Base-by-base conservation (phyloP, 2,113 vertebrate species). In the Osmerus mordax region DNA sequence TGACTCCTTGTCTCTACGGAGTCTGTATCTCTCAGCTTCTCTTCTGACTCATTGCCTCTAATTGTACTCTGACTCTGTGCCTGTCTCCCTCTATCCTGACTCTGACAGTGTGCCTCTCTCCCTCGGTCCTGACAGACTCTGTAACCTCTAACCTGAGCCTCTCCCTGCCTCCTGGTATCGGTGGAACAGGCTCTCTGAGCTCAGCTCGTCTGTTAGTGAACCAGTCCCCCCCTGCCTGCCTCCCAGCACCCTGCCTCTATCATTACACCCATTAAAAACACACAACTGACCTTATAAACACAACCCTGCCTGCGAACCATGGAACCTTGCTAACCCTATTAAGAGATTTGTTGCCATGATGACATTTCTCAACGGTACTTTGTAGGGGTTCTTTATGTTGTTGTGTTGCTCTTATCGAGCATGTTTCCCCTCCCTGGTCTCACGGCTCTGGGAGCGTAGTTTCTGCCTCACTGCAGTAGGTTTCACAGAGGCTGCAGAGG, bases 201-300 rank as follows among this genome's bases (percentile, higher is more conserved):
- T 68, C 62, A 66, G 62, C 65, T 68, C 41, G 36, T 83, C 78
- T 84, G 85, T 89, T 74, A 86, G 84, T 58, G 29, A 61, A 19
- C 70, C 81, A 86, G 76, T 32, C 71, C 79, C 56, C 56, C 52
- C 9, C 41, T 12, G 41, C 41, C 9, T 47, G 59, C 52, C 69
- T 73, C 53, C 65, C 72, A 68, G 62, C 73, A 75, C 78, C 86
- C 77, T 83, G 58, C 67, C 80, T 82, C 66, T 73, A 56, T 78
- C 77, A 80, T 76, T 80, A 84, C 77, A 77, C 54, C 69, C 62
- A 65, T 78, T 89, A 80, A 85, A 81, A 76, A 59, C 69, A 81
- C 69, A 68, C 71, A 19, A 13, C 56, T 83, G 81, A 87, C 79
- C 79, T 89, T 88, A 85, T 88, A 89, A 90, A 91, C 67, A 81